phyloP scores from a whole-genome alignment of 2,113 vertebrate species.

The Leptobrachium ailaonicum region DNA sequence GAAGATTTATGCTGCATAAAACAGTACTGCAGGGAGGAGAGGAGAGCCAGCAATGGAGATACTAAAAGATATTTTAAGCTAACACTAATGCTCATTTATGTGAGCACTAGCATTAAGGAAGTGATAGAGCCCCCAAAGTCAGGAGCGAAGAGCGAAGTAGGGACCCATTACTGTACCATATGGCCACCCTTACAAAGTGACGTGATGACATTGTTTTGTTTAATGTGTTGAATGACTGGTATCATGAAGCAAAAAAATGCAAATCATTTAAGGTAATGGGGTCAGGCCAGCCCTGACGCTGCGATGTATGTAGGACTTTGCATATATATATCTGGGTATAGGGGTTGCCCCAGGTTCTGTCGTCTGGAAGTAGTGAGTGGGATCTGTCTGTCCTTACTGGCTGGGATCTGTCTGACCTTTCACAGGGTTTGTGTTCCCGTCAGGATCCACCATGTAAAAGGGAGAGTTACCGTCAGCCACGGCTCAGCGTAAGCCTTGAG shows the following conservation, averaged over 20 bases:
- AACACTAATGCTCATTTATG: no score
- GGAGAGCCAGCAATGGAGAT: no score
- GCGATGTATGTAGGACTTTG: background rate
- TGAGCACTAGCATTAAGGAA: no score
- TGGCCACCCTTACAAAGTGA: background rate
- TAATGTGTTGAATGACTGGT: background rate
- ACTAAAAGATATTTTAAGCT: no score
- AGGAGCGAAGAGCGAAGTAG: no score
- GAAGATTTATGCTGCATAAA: no score
- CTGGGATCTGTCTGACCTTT: conserved; percentile 19
- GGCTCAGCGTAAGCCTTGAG: conserved; percentile 7
- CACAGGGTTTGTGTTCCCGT: conserved; percentile 13
- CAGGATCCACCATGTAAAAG: conserved; percentile 28
- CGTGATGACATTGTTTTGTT: background rate
- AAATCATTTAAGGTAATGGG: no score
- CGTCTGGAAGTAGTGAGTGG: background rate
- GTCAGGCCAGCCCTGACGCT: background rate
- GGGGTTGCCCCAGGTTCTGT: background rate
- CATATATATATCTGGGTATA: background rate
- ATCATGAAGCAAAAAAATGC: no score
- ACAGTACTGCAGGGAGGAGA: no score
- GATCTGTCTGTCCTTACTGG: background rate
- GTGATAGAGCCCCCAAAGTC: no score
- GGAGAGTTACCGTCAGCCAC: conserved; percentile 32
- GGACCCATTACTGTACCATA: no score